Evolutionary conservation across 2,888 invertebrate genomes (phyloP).

Genomic region (Alviniconcha strummeri): DNA sequence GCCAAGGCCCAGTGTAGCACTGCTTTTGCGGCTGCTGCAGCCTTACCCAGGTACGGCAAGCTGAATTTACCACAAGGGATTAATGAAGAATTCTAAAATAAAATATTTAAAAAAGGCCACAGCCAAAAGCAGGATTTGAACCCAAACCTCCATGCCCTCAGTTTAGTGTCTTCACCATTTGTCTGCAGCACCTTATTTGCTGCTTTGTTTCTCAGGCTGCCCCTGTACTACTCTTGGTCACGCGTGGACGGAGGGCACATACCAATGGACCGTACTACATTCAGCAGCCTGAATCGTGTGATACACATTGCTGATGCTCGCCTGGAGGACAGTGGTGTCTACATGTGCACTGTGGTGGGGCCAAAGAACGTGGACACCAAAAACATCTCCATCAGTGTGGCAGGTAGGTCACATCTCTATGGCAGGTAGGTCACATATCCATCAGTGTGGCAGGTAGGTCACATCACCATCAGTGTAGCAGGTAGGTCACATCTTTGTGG

Average conservation of each 20-base stretch:
- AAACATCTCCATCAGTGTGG: conserved; percentile 34
- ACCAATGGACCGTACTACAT: conserved; percentile 83
- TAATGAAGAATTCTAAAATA: too few relatives aligned
- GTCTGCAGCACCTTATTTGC: too few relatives aligned
- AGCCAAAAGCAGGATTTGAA: too few relatives aligned
- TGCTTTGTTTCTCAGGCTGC: conserved; percentile 26
- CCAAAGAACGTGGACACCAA: conserved; percentile 10
- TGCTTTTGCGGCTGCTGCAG: too few relatives aligned
- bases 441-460: too few relatives aligned
- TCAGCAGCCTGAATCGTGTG: conserved; percentile 88
- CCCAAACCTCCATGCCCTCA: too few relatives aligned
- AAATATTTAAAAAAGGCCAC: too few relatives aligned
- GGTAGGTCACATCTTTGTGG: conserved; percentile 33
- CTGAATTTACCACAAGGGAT: too few relatives aligned
- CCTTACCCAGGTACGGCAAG: too few relatives aligned
- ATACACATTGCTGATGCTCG: conserved; percentile 89
- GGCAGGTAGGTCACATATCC: too few relatives aligned
- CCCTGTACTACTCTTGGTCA: conserved; percentile 59
- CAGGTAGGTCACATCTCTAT: neutral
- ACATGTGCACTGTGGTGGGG: conserved; percentile 84
- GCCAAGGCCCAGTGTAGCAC: too few relatives aligned
- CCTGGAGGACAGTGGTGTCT: conserved; percentile 95
- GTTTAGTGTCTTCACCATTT: too few relatives aligned
- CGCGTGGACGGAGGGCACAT: conserved; percentile 76
- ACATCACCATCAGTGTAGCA: conserved; percentile 43